Evolutionary conservation across 2,797 vertebrate species (phyloP).

Genomic region (Ptychobarbus kaznakovi): DNA sequence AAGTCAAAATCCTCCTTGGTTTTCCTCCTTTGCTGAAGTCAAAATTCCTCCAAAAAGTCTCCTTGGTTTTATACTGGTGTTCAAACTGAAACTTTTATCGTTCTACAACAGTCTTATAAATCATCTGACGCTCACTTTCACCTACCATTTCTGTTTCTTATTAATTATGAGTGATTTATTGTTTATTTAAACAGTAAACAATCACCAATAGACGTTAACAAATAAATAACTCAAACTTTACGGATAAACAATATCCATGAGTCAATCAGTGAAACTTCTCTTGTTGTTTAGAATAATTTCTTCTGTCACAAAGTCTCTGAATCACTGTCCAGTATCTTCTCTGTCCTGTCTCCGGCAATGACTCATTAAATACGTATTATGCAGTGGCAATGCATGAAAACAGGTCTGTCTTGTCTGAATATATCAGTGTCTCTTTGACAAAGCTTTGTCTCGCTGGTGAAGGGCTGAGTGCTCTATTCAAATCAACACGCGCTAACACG

Average conservation of each 20-base stretch:
- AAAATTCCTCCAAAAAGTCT: neutral
- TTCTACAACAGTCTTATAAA: neutral
- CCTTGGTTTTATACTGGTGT: neutral
- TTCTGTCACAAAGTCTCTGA: neutral
- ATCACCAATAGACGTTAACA: neutral
- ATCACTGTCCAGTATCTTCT: conserved; percentile 22
- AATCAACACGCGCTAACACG: conserved; percentile 20
- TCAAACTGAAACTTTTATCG: neutral
- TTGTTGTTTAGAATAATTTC: conserved; percentile 10
- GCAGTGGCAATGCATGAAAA: conserved; percentile 75
- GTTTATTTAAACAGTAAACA: neutral
- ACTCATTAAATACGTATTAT: conserved; percentile 76
- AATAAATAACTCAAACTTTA: neutral
- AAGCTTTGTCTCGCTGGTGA: conserved; percentile 52
- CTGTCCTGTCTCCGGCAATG: conserved; percentile 65
- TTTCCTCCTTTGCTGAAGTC: neutral
- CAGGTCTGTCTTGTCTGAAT: conserved; percentile 81
- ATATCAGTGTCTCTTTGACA: conserved; percentile 58
- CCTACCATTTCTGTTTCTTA: neutral
- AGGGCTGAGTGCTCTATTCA: conserved; percentile 46
- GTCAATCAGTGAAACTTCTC: neutral
- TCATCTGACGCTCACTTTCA: neutral
- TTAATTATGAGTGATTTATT: neutral
- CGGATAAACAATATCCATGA: neutral
- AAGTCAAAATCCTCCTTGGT: neutral